A percentile compares a stretch with the other conserved stretches of the same genome.
Evolutionary conservation across 2,113 vertebrate genomes (phyloP).

Genomic region (Regulus satrapa): DNA sequence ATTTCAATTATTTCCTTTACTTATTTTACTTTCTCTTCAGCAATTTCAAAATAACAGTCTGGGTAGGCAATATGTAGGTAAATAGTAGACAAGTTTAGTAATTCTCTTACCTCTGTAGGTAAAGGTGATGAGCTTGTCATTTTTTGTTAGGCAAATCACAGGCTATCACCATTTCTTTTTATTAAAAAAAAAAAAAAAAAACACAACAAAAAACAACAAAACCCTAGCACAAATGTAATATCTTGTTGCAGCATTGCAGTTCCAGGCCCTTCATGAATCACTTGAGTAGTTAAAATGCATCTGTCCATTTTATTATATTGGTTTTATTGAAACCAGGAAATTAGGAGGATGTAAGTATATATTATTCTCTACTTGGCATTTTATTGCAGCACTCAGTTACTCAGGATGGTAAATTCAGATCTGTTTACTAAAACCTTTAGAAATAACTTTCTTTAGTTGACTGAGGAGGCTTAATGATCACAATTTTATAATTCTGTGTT

Average conservation of each 20-base stretch:
- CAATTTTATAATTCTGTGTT: neutral
- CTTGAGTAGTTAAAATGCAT: constrained; percentile 44
- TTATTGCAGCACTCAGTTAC: neutral
- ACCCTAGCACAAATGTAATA: constrained; percentile 36
- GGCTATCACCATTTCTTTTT: no score
- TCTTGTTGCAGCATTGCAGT: neutral
- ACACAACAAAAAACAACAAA: no score
- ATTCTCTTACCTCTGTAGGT: neutral
- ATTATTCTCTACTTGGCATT: neutral
- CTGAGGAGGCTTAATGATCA: neutral
- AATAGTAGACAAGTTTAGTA: neutral
- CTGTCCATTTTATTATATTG: constrained; percentile 19
- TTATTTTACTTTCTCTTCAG: neutral
- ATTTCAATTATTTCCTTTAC: neutral
- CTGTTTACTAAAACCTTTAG: neutral
- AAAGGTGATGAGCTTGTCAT: neutral
- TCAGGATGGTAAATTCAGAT: neutral
- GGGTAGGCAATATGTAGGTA: neutral
- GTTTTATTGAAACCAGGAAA: constrained; percentile 13
- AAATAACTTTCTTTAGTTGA: neutral
- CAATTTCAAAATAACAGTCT: neutral
- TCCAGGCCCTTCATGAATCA: neutral
- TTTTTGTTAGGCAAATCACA: neutral
- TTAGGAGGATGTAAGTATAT: neutral
- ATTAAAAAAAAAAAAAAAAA: no score